These are phyloP conservation scores for Vesta saturnalis DNA, from an alignment of 2,888 invertebrate species.

Conservation along the genomic window DNA sequence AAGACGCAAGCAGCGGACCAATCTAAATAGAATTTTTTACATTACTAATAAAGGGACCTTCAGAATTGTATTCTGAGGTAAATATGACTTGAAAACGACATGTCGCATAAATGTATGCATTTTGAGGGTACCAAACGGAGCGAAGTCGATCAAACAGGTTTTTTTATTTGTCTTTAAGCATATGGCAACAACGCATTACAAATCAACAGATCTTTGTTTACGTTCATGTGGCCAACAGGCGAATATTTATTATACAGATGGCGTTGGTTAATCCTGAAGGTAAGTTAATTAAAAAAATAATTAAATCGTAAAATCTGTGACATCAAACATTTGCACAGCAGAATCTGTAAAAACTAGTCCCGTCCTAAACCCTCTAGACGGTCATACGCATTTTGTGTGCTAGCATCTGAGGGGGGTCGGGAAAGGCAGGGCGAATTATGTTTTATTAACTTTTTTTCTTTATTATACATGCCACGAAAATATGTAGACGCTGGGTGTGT, in stretches of 20 bases:
- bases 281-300: conserved; percentile 9
- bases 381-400: background rate
- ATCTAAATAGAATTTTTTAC: too few species aligned
- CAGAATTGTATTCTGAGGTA: too few species aligned
- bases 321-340: too few species aligned
- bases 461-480: conserved; percentile 12
- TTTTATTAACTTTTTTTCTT: too few species aligned
- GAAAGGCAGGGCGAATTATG: too few species aligned
- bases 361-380: background rate
- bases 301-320: conserved; percentile 1
- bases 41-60: too few species aligned
- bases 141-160: conserved; percentile 3
- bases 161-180: conserved; percentile 1
- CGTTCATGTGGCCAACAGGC: conserved; percentile 1
- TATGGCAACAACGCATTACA: conserved; percentile 10
- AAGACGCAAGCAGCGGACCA: too few species aligned
- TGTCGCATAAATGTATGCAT: background rate
- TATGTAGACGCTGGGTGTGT: conserved; percentile 9
- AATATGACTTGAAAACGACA: background rate
- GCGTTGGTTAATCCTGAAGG: background rate
- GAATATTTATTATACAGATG: background rate
- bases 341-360: too few species aligned
- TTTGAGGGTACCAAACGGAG: background rate
- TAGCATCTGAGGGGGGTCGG: background rate
- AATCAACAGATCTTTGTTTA: conserved; percentile 5